Base-by-base conservation (phyloP, 2,888 invertebrate species). In the Saturnia pavonia region DNA sequence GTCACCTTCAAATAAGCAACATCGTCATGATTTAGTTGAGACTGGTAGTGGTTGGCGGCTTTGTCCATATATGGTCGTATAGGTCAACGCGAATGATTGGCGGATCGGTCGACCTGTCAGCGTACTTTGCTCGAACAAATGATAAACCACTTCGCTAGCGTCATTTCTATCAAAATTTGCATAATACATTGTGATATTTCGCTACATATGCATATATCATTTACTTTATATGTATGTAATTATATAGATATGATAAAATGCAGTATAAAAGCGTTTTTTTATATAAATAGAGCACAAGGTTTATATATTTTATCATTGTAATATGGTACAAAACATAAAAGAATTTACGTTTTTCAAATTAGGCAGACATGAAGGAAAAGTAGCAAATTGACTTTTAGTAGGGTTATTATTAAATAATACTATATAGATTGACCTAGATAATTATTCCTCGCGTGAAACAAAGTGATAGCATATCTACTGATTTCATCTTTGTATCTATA, bases 11-110 rank as follows among this genome's bases (percentile, higher is more conserved):
- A 70, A 70, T 67, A 42, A 66, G 42, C 51, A 42, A 66, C 54
- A 88, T 85, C 86, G 83, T 82, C 83, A 86, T 87, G 87, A 87
- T 88, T 88, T 88, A 84, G 84, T 81, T 82, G 85, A 80, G 82
- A 80, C 85, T 80, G 82, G 80, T 82, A 84, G 81, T 81, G 81
- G 85, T 81, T 78, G 85, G 81, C 86, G 83, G 85, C 84, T 84
- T 84, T 84, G 82, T 86, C 91, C 91, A 87, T 91, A 82, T 91
- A 89, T 80, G 90, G 91, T 66, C 70, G 84, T 82, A 79, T 83
- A 85, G 88, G 88, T 89, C 86, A 87, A 78, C 79, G 76, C 80
- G 76, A 78, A 77, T 80, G 78, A 76, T 79, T 76, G 78, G 79
- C 78, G 78, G 75, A 75, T 74, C 79, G 76, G 72, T 77, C 81